A percentile compares a stretch with the other conserved stretches of the same genome.
Evolutionary conservation across 2,113 vertebrate genomes (phyloP).

Genomic region (Sterrhoptilus dennistouni): DNA sequence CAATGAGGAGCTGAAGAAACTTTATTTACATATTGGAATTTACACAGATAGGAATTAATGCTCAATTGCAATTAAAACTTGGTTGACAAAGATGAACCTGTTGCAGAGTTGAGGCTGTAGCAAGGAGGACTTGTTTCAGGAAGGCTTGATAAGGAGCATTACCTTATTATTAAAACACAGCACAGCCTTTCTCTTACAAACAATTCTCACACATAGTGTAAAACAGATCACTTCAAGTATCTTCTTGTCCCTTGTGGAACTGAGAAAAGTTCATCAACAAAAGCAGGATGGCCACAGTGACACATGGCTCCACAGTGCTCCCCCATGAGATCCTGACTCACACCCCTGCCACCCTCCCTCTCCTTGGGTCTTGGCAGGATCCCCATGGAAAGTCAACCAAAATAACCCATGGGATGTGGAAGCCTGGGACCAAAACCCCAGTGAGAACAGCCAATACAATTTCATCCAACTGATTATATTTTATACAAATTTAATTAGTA

Average conservation of each 20-base stretch:
- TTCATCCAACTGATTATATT: background rate
- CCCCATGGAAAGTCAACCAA: background rate
- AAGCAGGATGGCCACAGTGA: background rate
- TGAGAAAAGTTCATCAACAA: background rate
- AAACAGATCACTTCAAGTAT: background rate
- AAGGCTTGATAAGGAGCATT: background rate
- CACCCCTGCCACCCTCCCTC: rapidly evolving
- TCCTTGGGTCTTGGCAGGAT: background rate
- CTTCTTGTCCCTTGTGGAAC: background rate
- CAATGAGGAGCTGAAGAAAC: background rate
- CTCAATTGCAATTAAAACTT: background rate
- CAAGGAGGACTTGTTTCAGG: background rate
- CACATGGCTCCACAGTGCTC: background rate
- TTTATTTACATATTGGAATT: background rate
- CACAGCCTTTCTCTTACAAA: background rate
- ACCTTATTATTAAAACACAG: background rate
- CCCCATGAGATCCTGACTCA: background rate
- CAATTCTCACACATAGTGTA: background rate
- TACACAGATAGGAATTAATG: background rate
- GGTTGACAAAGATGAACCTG: background rate
- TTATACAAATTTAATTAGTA: background rate
- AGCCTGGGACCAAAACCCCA: background rate
- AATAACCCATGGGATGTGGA: background rate
- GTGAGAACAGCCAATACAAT: background rate
- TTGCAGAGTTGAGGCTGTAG: background rate